Base-by-base conservation (phyloP, 2,113 vertebrate genomes). In the Eudyptes chrysolophus region DNA sequence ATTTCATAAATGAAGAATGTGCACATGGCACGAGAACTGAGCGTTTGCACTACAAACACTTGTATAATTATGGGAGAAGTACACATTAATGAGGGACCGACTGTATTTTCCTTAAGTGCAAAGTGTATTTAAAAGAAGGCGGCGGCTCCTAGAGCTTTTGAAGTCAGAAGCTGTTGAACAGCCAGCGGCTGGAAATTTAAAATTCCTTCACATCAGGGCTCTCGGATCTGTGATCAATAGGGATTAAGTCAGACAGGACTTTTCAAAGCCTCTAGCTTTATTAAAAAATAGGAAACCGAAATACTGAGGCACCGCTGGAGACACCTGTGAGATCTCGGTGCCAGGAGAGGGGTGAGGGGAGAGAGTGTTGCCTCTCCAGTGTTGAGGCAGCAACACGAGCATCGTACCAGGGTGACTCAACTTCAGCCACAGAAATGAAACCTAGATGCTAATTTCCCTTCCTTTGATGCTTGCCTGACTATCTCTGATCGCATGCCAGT, bases 221-320 rank as follows among this genome's bases (percentile, higher is more conserved):
- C 61, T 85, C 1, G 22, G 76, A 70, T 85, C 48, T 92, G 87
- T 93, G 82, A 96, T 97, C 95, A 96, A 90, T 92, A 79, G 72
- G 80, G 95, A 95, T 97, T 95, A 98, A 92, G 78, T 76, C 91
- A 89, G 89, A 88, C 76, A 64, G 81, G 61, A 92, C 87, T 84
- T 96, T 96, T 90, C 92, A 96, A 95, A 96, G 92, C 71, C 76
- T 90, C 85, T 13, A 57, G 71, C 60, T 76, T 87, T 84, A 95
- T 93, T 97, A 97, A 84, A 90, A 97, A 94, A 97, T 80, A 96
- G 95, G 85, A 81, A 95, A 74, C 58, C 58, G 91, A 85, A 92
- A 93, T 72, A 72, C 29, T 10, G 77, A 57, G 64, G 83, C 80
- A 62, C 30, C 84, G 70, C 72, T 72, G 75, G 66, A 93, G 64